Conservation (phyloP, 2,113 vertebrate genomes). For the Labeo rohita region DNA sequence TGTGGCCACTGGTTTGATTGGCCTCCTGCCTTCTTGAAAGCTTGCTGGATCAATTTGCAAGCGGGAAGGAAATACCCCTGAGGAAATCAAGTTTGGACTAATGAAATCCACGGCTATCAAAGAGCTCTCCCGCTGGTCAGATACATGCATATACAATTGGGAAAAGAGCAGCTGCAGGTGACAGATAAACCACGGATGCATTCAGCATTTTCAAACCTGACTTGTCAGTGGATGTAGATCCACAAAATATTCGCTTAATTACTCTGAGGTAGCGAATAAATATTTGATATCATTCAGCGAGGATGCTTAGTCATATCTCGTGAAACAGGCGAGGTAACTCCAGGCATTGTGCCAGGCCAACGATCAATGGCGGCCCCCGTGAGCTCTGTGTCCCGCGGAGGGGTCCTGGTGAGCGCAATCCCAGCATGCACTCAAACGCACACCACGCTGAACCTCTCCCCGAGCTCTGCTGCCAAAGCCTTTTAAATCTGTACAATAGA, state of each 20-base stretch:
- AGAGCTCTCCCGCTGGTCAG: constrained; percentile 47
- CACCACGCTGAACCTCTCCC: constrained; percentile 2
- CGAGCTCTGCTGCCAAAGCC: background rate
- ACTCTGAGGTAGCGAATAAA: constrained; percentile 32
- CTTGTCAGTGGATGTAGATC: background rate
- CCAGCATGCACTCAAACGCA: constrained; percentile 24
- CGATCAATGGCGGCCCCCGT: constrained; percentile 41
- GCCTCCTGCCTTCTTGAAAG: constrained; percentile 49
- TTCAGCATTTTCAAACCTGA: constrained; percentile 52
- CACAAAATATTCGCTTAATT: constrained; percentile 39
- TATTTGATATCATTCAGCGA: constrained; percentile 48
- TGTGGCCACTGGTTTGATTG: constrained; percentile 16
- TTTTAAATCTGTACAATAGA: background rate
- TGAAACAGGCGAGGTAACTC: constrained; percentile 48
- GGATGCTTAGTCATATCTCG: constrained; percentile 51
- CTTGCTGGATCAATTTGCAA: constrained; percentile 48
- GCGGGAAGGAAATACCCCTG: constrained; percentile 56
- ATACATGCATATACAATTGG: constrained; percentile 52
- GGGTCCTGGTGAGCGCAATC: constrained; percentile 32
- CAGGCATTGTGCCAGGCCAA: constrained; percentile 48
- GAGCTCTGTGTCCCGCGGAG: background rate
- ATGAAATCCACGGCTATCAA: constrained; percentile 59
- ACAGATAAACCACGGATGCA: constrained; percentile 58
- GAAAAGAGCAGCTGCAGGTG: constrained; percentile 52
- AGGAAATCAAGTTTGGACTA: constrained; percentile 58